A percentile compares a stretch with the other conserved stretches of the same genome.
Conservation (phyloP, 2,113 vertebrate species). For the Cyprinodon tularosa region DNA sequence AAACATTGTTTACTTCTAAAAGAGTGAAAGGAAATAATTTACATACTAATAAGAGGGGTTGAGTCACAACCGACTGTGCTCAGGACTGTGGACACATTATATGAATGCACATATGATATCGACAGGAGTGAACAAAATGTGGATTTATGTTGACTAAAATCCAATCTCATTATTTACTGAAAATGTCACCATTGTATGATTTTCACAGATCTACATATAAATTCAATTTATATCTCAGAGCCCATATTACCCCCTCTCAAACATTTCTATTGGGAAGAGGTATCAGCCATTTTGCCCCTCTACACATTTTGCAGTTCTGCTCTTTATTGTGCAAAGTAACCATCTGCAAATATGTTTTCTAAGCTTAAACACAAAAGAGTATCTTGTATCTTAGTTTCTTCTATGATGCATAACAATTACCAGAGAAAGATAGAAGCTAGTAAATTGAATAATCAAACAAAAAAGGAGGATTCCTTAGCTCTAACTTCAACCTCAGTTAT, state of each 20-base stretch:
- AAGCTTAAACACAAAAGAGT: background rate
- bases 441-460: background rate
- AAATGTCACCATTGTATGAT: background rate
- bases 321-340: background rate
- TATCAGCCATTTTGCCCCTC: background rate
- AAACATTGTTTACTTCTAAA: background rate
- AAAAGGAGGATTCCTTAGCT: background rate
- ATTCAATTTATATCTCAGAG: background rate
- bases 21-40: background rate
- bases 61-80: background rate
- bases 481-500: background rate
- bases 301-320: background rate
- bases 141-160: background rate
- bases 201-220: background rate
- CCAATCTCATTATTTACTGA: background rate
- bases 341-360: background rate
- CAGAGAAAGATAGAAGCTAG: background rate
- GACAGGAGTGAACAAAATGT: background rate
- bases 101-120: background rate
- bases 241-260: background rate
- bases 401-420: background rate
- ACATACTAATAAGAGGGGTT: background rate
- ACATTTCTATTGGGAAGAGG: background rate
- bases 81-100: background rate
- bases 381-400: background rate